phyloP scores from a whole-genome alignment of 2,797 vertebrate genomes.

The Menidia menidia region DNA sequence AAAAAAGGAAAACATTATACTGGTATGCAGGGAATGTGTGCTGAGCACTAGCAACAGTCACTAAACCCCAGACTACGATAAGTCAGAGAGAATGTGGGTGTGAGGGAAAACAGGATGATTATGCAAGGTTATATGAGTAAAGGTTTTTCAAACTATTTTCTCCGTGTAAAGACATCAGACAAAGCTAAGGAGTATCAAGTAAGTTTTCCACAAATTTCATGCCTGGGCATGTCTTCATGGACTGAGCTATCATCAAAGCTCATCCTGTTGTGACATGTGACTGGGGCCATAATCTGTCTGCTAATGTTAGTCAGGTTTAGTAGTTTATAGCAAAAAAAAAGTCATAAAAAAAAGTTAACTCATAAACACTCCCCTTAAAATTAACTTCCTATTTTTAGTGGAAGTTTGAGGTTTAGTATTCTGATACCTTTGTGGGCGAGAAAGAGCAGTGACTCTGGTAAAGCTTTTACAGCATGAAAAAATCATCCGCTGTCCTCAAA shows the following conservation, averaged over 20 bases:
- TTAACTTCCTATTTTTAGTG: too few species aligned
- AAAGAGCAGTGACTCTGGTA: conserved; percentile 41
- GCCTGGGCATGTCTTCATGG: not conserved
- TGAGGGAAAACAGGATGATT: not conserved
- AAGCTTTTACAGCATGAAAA: conserved; percentile 81
- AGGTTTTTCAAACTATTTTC: too few species aligned
- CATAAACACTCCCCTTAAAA: too few species aligned
- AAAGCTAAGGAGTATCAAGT: not conserved
- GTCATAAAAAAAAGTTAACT: too few species aligned
- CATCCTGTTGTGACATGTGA: not conserved
- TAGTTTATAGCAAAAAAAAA: not conserved
- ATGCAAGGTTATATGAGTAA: not conserved
- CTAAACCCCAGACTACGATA: conserved; percentile 7
- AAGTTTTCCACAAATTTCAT: not conserved
- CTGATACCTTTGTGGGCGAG: conserved; percentile 44
- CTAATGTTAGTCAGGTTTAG: not conserved
- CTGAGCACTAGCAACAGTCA: conserved; percentile 28
- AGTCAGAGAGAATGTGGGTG: too few species aligned
- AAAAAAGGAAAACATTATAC: conserved; percentile 45
- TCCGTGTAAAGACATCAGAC: too few species aligned
- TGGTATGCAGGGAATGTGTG: conserved; percentile 73
- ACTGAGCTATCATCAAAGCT: not conserved
- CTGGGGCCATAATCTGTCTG: not conserved
- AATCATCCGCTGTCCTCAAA: conserved; percentile 71
- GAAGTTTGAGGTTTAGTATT: conserved; percentile 38